Evolutionary conservation across 1,140 invertebrate genomes (phyloP).

Genomic region (Linepithema humile): DNA sequence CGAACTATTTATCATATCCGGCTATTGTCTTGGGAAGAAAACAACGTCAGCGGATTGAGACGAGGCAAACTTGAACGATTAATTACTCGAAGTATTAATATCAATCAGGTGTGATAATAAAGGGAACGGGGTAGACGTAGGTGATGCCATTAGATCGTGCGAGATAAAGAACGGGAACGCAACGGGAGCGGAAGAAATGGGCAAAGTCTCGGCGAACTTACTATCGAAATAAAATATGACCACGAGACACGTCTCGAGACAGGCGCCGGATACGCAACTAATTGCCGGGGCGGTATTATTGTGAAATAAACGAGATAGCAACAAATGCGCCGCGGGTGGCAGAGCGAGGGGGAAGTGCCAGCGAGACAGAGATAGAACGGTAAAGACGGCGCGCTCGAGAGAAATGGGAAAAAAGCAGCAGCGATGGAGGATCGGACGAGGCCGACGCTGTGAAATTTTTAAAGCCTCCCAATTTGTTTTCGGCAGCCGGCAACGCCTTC

Average conservation of each 20-base stretch:
- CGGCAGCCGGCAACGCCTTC: constrained; percentile 18
- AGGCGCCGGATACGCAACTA: neutral
- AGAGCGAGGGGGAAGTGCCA: neutral
- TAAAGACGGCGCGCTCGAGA: neutral
- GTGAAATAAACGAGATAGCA: constrained; percentile 24
- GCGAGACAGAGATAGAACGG: neutral
- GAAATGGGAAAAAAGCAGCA: neutral
- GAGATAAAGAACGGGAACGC: constrained; percentile 1
- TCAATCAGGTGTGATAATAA: constrained; percentile 21
- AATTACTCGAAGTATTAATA: constrained; percentile 52
- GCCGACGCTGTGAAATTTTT: constrained; percentile 48
- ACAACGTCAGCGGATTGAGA: constrained; percentile 27
- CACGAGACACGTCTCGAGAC: neutral
- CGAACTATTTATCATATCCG: constrained; percentile 39
- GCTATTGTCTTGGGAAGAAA: constrained; percentile 27
- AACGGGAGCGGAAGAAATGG: constrained; percentile 6
- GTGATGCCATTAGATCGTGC: neutral
- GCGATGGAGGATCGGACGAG: neutral
- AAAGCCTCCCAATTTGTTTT: constrained; percentile 59
- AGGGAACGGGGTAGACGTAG: neutral
- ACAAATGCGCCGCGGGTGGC: neutral
- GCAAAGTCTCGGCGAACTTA: neutral
- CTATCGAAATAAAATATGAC: constrained; percentile 37
- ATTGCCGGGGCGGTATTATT: constrained; percentile 28
- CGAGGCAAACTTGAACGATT: constrained; percentile 43